Evolutionary conservation across 2,797 vertebrate genomes (phyloP).

Genomic region (Cossypha polioptera): DNA sequence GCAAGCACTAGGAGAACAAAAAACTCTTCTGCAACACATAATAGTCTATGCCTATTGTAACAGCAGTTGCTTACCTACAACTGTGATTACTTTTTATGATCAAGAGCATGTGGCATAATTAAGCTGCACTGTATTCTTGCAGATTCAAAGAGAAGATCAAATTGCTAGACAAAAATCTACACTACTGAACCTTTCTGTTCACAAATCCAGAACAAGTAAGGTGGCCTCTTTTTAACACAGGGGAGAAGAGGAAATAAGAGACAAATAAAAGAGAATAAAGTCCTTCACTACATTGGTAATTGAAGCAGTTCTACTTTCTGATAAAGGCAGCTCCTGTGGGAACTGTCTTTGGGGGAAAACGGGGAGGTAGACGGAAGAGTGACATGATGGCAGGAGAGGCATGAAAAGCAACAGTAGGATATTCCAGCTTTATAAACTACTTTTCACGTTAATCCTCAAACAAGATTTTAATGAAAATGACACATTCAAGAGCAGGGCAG

Average conservation of each 20-base stretch:
- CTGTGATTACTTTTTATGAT: background rate
- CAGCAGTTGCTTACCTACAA: background rate
- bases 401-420: background rate
- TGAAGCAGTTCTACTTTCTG: background rate
- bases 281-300: background rate
- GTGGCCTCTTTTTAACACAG: background rate
- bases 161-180: background rate
- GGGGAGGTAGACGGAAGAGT: background rate
- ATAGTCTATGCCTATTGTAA: background rate
- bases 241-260: too few relatives aligned
- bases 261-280: background rate
- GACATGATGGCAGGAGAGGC: background rate
- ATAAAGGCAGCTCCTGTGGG: background rate
- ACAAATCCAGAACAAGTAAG: background rate
- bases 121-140: background rate
- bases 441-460: background rate
- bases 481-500: background rate
- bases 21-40: rapidly evolving
- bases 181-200: background rate
- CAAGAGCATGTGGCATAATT: background rate
- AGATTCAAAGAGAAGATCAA: background rate
- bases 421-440: background rate
- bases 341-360: background rate
- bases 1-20: background rate
- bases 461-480: background rate